Conservation (phyloP, 2,888 invertebrate species). For the Allygus modestus region DNA sequence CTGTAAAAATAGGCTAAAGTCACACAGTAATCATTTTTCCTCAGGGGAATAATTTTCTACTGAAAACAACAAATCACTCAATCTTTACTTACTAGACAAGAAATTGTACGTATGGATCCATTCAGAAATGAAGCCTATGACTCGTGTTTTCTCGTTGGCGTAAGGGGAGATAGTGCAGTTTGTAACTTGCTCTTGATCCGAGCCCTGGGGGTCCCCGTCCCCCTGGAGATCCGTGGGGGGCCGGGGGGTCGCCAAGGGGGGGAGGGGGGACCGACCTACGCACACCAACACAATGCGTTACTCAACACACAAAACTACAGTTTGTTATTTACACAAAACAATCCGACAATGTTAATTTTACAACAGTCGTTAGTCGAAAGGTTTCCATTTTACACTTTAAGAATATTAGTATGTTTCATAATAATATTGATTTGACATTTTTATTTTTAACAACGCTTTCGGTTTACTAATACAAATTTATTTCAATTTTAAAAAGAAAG, state of each 20-base stretch:
- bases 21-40: too few relatives aligned
- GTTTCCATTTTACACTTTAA: too few relatives aligned
- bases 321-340: conserved; percentile 10
- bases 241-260: conserved; percentile 66
- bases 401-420: too few relatives aligned
- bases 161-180: conserved; percentile 77
- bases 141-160: conserved; percentile 75
- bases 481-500: too few relatives aligned
- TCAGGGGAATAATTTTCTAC: too few relatives aligned
- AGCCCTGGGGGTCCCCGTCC: conserved; percentile 70
- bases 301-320: not conserved
- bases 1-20: too few relatives aligned
- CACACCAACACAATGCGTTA: conserved; percentile 44
- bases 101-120: conserved; percentile 84
- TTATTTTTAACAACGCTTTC: too few relatives aligned
- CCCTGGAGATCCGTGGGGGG: conserved; percentile 74
- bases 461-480: too few relatives aligned
- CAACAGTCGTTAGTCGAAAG: not conserved
- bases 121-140: conserved; percentile 83
- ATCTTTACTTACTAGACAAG: conserved; percentile 81
- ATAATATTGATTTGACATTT: too few relatives aligned
- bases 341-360: not conserved
- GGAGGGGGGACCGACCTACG: conserved; percentile 71
- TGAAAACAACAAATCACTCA: too few relatives aligned
- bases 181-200: conserved; percentile 71